phyloP scores from a whole-genome alignment of 2,113 vertebrate genomes.

The Aspidoscelis tigris region DNA sequence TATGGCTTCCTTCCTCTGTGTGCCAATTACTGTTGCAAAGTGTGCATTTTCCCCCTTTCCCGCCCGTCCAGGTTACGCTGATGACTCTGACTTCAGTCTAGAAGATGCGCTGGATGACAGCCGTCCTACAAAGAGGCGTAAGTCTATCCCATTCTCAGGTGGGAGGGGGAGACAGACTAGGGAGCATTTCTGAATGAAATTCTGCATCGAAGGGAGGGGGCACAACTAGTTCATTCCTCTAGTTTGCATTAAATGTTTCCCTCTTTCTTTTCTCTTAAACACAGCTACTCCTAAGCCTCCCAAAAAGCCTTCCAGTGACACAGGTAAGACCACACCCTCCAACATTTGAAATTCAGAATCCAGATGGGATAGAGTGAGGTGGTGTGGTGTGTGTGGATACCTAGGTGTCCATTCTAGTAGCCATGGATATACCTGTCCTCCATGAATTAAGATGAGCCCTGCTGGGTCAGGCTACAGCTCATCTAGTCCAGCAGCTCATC shows the following conservation, averaged over 20 bases:
- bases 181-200: too few relatives aligned
- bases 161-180: neutral
- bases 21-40: neutral
- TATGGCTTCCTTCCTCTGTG: neutral
- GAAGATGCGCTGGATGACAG: slow-evolving; percentile 61
- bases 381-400: too few relatives aligned
- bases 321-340: slow-evolving; percentile 60
- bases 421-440: too few relatives aligned
- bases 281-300: slow-evolving; percentile 69
- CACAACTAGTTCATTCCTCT: too few relatives aligned
- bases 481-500: too few relatives aligned
- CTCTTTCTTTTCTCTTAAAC: slow-evolving; percentile 12
- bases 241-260: neutral
- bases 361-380: too few relatives aligned
- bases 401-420: too few relatives aligned
- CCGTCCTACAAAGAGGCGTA: slow-evolving; percentile 64
- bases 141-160: slow-evolving; percentile 55
- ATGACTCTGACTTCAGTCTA: slow-evolving; percentile 47
- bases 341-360: too few relatives aligned
- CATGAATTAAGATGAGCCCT: too few relatives aligned
- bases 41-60: slow-evolving; percentile 45
- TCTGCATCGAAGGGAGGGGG: too few relatives aligned
- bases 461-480: too few relatives aligned
- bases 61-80: slow-evolving; percentile 69
- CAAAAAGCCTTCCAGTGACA: slow-evolving; percentile 24